Percentiles rank a stretch among this genome's conserved stretches.
Conservation (phyloP, 1,140 invertebrate species). For the Drosophila sechellia region DNA sequence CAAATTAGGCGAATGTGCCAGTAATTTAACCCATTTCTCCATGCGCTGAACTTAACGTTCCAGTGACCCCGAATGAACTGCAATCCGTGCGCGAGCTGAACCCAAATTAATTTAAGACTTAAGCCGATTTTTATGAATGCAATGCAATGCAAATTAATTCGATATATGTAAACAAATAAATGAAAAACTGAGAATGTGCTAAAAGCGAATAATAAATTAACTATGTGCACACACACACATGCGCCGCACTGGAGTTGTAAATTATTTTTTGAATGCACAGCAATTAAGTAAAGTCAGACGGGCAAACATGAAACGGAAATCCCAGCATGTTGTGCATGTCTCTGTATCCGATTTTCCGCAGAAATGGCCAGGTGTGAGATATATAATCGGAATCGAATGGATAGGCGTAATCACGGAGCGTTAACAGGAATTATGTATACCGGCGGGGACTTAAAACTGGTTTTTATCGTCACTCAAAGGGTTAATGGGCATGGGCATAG, state of each 20-base stretch:
- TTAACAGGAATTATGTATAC: conserved; percentile 34
- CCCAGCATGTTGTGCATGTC: conserved; percentile 50
- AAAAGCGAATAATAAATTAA: conserved; percentile 67
- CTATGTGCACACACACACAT: conserved; percentile 38
- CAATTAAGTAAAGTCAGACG: conserved; percentile 55
- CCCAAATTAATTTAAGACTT: conserved; percentile 57
- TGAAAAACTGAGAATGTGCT: conserved; percentile 41
- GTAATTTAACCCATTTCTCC: neutral
- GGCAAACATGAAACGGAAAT: conserved; percentile 55
- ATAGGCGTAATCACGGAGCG: conserved; percentile 17
- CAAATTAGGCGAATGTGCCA: conserved; percentile 17
- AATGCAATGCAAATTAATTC: conserved; percentile 49
- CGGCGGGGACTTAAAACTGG: conserved; percentile 3
- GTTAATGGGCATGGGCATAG: too few relatives aligned
- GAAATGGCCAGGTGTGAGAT: conserved; percentile 23
- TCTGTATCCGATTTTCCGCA: conserved; percentile 15
- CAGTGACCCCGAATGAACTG: conserved; percentile 1
- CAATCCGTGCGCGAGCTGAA: conserved; percentile 33
- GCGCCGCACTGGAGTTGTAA: conserved; percentile 25
- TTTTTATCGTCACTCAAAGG: neutral
- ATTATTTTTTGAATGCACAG: conserved; percentile 49
- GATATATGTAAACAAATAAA: conserved; percentile 30
- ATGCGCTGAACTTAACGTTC: neutral
- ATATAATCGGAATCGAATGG: conserved; percentile 16
- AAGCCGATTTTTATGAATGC: conserved; percentile 64